A percentile compares a stretch with the other conserved stretches of the same genome.
These are phyloP conservation scores for Nannobrachium achirus DNA, from an alignment of 2,113 vertebrate species.

Conservation along the genomic window DNA sequence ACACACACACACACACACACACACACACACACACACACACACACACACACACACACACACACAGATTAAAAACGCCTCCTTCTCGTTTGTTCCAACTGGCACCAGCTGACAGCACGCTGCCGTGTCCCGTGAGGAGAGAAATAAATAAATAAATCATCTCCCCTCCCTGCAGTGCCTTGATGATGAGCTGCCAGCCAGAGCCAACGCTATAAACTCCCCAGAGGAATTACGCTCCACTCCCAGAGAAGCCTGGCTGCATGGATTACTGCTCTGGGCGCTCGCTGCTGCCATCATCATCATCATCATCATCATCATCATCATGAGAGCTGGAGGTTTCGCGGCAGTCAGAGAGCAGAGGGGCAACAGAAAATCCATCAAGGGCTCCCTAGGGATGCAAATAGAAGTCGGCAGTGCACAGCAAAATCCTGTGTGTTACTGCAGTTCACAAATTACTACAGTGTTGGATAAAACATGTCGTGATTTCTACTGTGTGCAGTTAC, in stretches of 20 bases:
- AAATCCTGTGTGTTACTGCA: too few species aligned
- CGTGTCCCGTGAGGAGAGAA: slow-evolving; percentile 48
- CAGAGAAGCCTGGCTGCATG: slow-evolving; percentile 63
- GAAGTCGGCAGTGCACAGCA: too few species aligned
- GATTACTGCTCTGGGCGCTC: slow-evolving; percentile 64
- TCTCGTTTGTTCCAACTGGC: slow-evolving; percentile 25
- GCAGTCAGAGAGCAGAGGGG: slow-evolving; percentile 30
- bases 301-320: too few species aligned
- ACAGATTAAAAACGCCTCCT: slow-evolving; percentile 35
- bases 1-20: not conserved
- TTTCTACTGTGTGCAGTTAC: too few species aligned
- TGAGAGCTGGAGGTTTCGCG: slow-evolving; percentile 61
- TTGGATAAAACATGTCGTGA: too few species aligned
- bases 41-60: not conserved
- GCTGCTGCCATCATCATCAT: too few species aligned
- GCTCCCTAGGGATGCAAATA: not conserved
- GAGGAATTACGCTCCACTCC: slow-evolving; percentile 51
- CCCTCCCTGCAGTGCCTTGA: slow-evolving; percentile 25
- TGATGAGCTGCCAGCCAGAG: slow-evolving; percentile 53
- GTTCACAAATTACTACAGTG: too few species aligned
- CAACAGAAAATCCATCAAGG: slow-evolving; percentile 59
- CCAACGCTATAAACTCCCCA: slow-evolving; percentile 36
- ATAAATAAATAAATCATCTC: slow-evolving; percentile 54
- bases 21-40: not conserved
- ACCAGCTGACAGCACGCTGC: slow-evolving; percentile 48